phyloP scores from a whole-genome alignment of 2,113 vertebrate genomes.

The Alexandromys fortis region DNA sequence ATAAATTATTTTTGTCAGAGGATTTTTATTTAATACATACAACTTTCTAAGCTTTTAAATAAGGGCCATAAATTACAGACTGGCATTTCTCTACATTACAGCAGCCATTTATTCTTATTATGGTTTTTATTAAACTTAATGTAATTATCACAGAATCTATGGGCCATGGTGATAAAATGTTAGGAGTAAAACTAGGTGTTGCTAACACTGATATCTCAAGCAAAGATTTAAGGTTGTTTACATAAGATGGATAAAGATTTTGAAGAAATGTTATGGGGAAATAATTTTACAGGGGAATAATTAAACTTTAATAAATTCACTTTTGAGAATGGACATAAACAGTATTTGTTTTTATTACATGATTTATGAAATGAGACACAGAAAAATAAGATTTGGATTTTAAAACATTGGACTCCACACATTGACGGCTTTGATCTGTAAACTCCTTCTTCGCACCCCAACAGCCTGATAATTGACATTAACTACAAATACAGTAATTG shows the following conservation, averaged over 20 bases:
- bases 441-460: too few relatives aligned
- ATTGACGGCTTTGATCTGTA: not conserved
- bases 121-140: constrained; percentile 42
- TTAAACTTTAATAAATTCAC: constrained; percentile 12
- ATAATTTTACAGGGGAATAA: not conserved
- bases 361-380: not conserved
- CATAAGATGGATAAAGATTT: not conserved
- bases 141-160: constrained; percentile 38
- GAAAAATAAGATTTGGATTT: not conserved
- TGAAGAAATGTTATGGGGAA: not conserved
- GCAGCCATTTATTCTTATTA: constrained; percentile 34
- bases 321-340: not conserved
- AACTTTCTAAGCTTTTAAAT: not conserved
- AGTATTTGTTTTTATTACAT: not conserved
- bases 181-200: not conserved
- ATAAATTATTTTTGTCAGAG: not conserved
- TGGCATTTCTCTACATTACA: not conserved
- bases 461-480: fast-evolving
- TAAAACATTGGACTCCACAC: not conserved
- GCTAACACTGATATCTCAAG: constrained; percentile 8
- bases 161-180: not conserved
- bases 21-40: constrained; percentile 8
- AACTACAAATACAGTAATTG: not conserved
- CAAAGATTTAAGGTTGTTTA: constrained; percentile 39
- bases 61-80: constrained; percentile 16